These are phyloP conservation scores for Anarsia innoxiella DNA, from an alignment of 2,888 invertebrate genomes.

Conservation along the genomic window DNA sequence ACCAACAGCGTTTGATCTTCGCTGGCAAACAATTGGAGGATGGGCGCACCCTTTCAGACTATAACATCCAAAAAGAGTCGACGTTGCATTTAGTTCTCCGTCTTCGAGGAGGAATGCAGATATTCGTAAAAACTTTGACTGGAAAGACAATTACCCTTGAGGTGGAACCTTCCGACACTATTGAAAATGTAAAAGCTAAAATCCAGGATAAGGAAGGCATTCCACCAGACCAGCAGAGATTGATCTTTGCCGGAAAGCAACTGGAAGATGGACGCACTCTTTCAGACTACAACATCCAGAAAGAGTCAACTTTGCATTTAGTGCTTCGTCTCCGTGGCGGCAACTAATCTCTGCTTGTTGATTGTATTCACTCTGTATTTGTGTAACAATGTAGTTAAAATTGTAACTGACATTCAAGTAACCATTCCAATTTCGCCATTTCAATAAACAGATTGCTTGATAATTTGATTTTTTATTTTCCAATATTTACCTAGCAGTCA, in stretches of 20 bases:
- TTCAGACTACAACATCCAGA: slow-evolving; percentile 19
- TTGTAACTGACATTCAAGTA: slow-evolving; percentile 23
- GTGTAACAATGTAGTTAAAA: slow-evolving; percentile 15
- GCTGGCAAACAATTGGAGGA: slow-evolving; percentile 21
- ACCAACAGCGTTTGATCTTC: slow-evolving; percentile 20
- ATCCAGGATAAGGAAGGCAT: slow-evolving; percentile 24
- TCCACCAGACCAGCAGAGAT: slow-evolving; percentile 22
- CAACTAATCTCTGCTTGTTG: slow-evolving; percentile 14
- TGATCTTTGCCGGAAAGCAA: slow-evolving; percentile 23
- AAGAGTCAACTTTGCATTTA: slow-evolving; percentile 16
- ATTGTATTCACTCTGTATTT: slow-evolving; percentile 13
- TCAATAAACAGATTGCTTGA: slow-evolving; percentile 29
- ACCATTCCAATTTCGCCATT: slow-evolving; percentile 39
- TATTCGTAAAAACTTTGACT: slow-evolving; percentile 23
- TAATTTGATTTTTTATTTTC: too few species aligned
- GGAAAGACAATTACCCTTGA: slow-evolving; percentile 24
- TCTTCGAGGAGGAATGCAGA: slow-evolving; percentile 19
- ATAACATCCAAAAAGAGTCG: slow-evolving; percentile 25
- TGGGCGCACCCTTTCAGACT: slow-evolving; percentile 20
- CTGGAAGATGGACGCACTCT: slow-evolving; percentile 18
- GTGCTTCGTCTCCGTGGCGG: slow-evolving; percentile 17
- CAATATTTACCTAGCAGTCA: too few species aligned
- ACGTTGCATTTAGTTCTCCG: slow-evolving; percentile 23
- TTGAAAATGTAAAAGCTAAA: slow-evolving; percentile 24
- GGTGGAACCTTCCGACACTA: slow-evolving; percentile 21